A percentile compares a stretch with the other conserved stretches of the same genome.
Evolutionary conservation across 2,797 vertebrate species (phyloP).

Genomic region (Furcifer pardalis): DNA sequence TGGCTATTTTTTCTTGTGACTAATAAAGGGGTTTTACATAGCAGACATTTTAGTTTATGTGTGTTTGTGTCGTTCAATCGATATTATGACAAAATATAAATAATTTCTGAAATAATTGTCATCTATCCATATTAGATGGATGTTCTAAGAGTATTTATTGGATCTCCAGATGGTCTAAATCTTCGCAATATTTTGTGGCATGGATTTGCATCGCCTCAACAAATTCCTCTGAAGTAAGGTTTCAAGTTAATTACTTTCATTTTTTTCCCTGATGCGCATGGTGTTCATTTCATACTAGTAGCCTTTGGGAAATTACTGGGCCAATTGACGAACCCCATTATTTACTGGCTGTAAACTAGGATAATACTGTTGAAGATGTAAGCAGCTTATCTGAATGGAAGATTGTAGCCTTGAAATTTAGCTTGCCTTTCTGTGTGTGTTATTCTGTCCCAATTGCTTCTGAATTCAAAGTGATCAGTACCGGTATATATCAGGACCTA

Average conservation of each 20-base stretch:
- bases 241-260: not conserved
- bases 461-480: not conserved
- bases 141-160: constrained; percentile 75
- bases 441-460: not conserved
- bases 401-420: not conserved
- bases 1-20: not conserved
- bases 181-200: constrained; percentile 83
- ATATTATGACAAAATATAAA: not conserved
- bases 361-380: no score
- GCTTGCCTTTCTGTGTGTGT: not conserved
- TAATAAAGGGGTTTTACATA: not conserved
- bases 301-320: not conserved
- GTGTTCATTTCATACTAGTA: not conserved
- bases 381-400: no score
- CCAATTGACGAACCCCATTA: not conserved
- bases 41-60: not conserved
- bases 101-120: not conserved
- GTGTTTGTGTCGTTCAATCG: not conserved
- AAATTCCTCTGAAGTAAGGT: constrained; percentile 78
- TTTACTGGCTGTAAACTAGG: no score
- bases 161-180: constrained; percentile 78
- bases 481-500: no score
- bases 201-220: constrained; percentile 78
- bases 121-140: constrained; percentile 70
- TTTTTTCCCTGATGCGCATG: constrained; percentile 1